A percentile compares a stretch with the other conserved stretches of the same genome.
Conservation (phyloP, 2,888 invertebrate genomes). For the Netelia melanura region DNA sequence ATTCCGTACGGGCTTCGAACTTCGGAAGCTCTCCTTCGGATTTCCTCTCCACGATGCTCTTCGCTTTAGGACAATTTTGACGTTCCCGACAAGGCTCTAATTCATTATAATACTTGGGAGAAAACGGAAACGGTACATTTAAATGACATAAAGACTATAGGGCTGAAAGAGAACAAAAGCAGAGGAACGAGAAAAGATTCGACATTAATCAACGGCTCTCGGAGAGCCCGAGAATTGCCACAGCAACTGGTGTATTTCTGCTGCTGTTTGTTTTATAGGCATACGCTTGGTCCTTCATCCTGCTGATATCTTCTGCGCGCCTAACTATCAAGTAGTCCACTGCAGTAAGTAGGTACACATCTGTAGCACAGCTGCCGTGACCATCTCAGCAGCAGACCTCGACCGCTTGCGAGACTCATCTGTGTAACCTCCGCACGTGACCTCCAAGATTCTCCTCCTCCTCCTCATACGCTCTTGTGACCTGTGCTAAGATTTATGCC, state of each 20-base stretch:
- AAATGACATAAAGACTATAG: too few relatives aligned
- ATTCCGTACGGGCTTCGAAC: slow-evolving; percentile 11
- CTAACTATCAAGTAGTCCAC: slow-evolving; percentile 24
- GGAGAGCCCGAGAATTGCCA: slow-evolving; percentile 10
- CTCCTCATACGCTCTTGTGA: slow-evolving; percentile 32
- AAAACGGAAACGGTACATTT: not conserved
- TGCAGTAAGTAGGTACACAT: slow-evolving; percentile 18
- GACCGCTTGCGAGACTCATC: slow-evolving; percentile 45
- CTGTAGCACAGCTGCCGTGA: not conserved
- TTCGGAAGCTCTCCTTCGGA: slow-evolving; percentile 12
- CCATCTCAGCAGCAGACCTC: slow-evolving; percentile 31
- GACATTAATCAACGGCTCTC: slow-evolving; percentile 6
- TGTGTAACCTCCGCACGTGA: slow-evolving; percentile 46
- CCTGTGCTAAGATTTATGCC: slow-evolving; percentile 51
- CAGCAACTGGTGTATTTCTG: slow-evolving; percentile 33
- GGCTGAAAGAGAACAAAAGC: not conserved
- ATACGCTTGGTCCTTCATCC: slow-evolving; percentile 10
- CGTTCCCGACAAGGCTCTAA: slow-evolving; percentile 40
- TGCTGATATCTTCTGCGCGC: slow-evolving; percentile 33
- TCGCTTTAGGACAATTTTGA: slow-evolving; percentile 17
- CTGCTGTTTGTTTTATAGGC: not conserved
- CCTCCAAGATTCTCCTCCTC: slow-evolving; percentile 46
- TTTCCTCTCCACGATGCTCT: slow-evolving; percentile 43
- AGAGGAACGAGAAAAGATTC: not conserved
- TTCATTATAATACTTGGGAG: slow-evolving; percentile 31